These are phyloP conservation scores for Zoanthus gigantus DNA, from an alignment of 92 coral and sea anemone species.

Conservation along the genomic window DNA sequence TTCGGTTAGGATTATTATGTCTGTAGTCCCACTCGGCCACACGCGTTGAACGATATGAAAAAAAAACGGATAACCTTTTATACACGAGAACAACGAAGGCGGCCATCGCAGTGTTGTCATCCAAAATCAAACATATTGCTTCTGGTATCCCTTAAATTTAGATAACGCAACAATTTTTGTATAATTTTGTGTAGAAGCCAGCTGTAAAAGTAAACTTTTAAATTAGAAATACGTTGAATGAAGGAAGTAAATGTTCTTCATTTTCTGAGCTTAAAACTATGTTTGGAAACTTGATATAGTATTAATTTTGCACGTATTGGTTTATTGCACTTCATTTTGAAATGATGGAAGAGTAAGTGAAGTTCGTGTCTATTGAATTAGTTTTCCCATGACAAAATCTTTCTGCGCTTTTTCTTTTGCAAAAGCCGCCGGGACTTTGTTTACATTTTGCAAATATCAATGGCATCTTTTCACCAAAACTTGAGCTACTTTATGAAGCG, in stretches of 20 bases:
- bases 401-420: not conserved
- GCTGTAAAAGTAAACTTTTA: not conserved
- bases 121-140: not conserved
- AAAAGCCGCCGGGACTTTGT: constrained; percentile 1
- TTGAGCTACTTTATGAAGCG: not conserved
- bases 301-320: not conserved
- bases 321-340: not conserved
- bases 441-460: not conserved
- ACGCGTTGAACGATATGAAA: constrained; percentile 24
- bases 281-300: not conserved
- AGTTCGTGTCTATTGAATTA: not conserved
- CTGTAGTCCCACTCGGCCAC: constrained; percentile 13
- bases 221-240: not conserved
- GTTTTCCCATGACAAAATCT: not conserved
- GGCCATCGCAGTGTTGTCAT: constrained; percentile 1
- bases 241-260: not conserved
- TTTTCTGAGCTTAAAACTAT: not conserved
- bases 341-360: not conserved
- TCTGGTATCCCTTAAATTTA: not conserved
- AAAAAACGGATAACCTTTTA: constrained; percentile 21
- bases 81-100: not conserved
- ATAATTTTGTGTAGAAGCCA: not conserved
- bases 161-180: not conserved
- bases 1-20: not conserved
- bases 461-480: not conserved